Percentiles rank a stretch among this genome's conserved stretches.
Evolutionary conservation across 2,888 invertebrate species (phyloP).

Genomic region (Drosophila demipolita): DNA sequence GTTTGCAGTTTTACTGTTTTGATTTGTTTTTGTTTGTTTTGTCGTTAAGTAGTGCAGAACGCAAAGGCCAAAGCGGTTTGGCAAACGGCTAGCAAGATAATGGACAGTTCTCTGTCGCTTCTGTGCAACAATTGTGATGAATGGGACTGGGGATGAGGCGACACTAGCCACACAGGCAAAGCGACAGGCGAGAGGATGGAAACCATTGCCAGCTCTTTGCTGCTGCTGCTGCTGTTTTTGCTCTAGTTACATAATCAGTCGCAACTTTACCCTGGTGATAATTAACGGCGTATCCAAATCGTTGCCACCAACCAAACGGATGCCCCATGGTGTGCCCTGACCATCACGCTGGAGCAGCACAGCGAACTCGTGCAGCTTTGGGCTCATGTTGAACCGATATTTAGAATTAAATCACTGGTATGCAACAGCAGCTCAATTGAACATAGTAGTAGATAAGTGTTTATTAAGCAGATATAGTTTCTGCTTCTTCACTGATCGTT

Average conservation of each 20-base stretch:
- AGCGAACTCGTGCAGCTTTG: constrained; percentile 90
- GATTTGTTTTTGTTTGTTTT: constrained; percentile 72
- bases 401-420: constrained; percentile 7
- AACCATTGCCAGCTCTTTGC: constrained; percentile 45
- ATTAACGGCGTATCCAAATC: constrained; percentile 94
- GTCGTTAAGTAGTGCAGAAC: constrained; percentile 60
- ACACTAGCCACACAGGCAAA: constrained; percentile 49
- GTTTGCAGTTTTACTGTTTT: constrained; percentile 52
- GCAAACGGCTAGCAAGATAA: constrained; percentile 55
- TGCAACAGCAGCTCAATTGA: constrained; percentile 23
- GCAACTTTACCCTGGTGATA: constrained; percentile 91
- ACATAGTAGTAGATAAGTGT: constrained; percentile 34
- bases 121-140: constrained; percentile 61
- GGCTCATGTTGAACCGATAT: constrained; percentile 78
- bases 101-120: constrained; percentile 42
- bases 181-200: constrained; percentile 53
- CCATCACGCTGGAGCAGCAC: constrained; percentile 90
- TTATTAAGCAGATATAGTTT: constrained; percentile 16
- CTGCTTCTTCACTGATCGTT: constrained; percentile 21
- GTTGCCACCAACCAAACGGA: constrained; percentile 93
- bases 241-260: constrained; percentile 61
- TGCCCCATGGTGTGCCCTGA: constrained; percentile 92
- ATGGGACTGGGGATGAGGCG: constrained; percentile 46
- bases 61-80: constrained; percentile 73
- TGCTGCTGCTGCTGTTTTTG: constrained; percentile 29